Evolutionary conservation across 2,797 vertebrate species (phyloP).

Genomic region (Esox masquinongy): DNA sequence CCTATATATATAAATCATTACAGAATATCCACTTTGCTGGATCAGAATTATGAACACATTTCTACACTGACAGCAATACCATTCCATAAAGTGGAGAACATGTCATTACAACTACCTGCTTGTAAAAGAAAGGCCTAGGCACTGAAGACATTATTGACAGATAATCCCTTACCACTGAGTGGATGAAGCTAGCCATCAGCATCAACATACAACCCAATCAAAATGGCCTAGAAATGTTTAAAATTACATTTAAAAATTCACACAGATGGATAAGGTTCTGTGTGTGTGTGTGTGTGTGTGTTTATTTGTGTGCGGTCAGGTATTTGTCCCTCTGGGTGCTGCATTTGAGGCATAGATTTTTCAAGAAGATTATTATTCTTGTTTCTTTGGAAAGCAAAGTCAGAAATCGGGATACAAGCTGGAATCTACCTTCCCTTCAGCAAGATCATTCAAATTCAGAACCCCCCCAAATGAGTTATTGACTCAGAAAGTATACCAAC

Average conservation of each 20-base stretch:
- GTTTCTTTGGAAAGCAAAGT: conserved; percentile 53
- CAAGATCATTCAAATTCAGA: conserved; percentile 77
- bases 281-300: conserved; percentile 4
- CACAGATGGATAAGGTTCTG: conserved; percentile 43
- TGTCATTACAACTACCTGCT: conserved; percentile 58
- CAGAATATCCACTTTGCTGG: too few relatives aligned
- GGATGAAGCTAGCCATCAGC: conserved; percentile 37
- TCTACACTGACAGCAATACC: conserved; percentile 28
- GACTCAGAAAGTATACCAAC: conserved; percentile 58
- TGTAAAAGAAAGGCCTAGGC: conserved; percentile 55
- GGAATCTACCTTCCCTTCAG: conserved; percentile 67
- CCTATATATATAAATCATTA: too few relatives aligned
- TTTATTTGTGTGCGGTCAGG: conserved; percentile 13
- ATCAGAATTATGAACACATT: neutral
- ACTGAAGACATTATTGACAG: conserved; percentile 57
- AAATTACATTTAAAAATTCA: conserved; percentile 64
- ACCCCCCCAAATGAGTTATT: conserved; percentile 75
- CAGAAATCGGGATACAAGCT: conserved; percentile 43
- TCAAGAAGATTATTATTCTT: conserved; percentile 71
- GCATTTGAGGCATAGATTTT: conserved; percentile 67
- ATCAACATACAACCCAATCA: conserved; percentile 50
- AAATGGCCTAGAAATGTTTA: conserved; percentile 58
- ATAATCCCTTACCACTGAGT: conserved; percentile 51
- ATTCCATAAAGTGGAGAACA: conserved; percentile 47
- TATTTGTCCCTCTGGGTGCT: conserved; percentile 46